A percentile compares a stretch with the other conserved stretches of the same genome.
These are phyloP conservation scores for Cryptosula pallasiana DNA, from an alignment of 2,888 invertebrate genomes.

Conservation along the genomic window DNA sequence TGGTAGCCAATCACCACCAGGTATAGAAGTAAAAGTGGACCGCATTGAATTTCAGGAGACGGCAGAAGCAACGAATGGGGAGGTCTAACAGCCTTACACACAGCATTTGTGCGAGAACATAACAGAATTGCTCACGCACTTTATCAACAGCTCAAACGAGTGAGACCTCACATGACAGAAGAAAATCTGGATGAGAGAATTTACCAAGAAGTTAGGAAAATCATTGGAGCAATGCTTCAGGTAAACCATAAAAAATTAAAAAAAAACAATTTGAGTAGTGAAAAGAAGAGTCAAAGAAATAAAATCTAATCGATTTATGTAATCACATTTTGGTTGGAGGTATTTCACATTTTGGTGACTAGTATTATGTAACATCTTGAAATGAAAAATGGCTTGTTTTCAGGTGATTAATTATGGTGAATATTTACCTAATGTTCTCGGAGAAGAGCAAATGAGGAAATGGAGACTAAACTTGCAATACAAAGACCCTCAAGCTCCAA, in stretches of 20 bases:
- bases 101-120: conserved; percentile 78
- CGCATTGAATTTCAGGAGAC: conserved; percentile 65
- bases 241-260: too few relatives aligned
- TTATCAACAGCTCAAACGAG: conserved; percentile 54
- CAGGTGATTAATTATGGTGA: conserved; percentile 20
- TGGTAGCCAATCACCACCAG: too few relatives aligned
- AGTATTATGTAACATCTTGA: too few relatives aligned
- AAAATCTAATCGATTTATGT: too few relatives aligned
- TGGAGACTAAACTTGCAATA: not conserved
- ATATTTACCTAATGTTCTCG: conserved; percentile 18
- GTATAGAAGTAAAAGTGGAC: too few relatives aligned
- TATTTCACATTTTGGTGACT: too few relatives aligned
- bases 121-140: conserved; percentile 64
- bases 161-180: conserved; percentile 74
- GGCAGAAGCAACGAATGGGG: conserved; percentile 78
- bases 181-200: conserved; percentile 70
- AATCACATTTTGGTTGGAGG: too few relatives aligned
- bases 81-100: conserved; percentile 76
- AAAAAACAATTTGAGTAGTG: too few relatives aligned
- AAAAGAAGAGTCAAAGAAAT: too few relatives aligned
- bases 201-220: conserved; percentile 59
- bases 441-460: conserved; percentile 6
- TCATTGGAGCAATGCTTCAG: conserved; percentile 9
- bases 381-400: too few relatives aligned
- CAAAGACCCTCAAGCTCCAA: conserved; percentile 27